Evolutionary conservation across 2,888 invertebrate species (phyloP).

Genomic region (Toxonevra muliebris): DNA sequence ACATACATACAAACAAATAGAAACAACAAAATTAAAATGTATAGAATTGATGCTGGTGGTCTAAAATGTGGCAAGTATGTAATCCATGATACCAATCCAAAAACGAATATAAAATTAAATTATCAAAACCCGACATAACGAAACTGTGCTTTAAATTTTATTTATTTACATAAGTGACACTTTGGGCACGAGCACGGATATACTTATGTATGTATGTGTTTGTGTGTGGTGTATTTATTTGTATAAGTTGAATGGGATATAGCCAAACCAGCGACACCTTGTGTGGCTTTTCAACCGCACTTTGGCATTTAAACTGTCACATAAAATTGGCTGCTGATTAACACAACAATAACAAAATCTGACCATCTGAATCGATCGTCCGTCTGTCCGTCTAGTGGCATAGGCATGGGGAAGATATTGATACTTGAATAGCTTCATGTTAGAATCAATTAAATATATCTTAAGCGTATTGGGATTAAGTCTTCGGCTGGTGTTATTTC

Average conservation of each 20-base stretch:
- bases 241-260: no score
- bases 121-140: conserved; percentile 27
- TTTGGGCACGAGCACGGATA: no score
- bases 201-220: no score
- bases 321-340: conserved; percentile 44
- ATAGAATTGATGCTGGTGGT: conserved; percentile 23
- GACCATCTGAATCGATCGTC: neutral
- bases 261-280: conserved; percentile 9
- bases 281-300: conserved; percentile 35
- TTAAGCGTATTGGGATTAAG: no score
- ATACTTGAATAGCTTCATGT: no score
- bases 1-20: neutral
- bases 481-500: no score
- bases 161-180: conserved; percentile 11
- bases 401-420: no score
- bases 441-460: no score
- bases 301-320: conserved; percentile 44
- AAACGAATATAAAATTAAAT: conserved; percentile 26
- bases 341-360: conserved; percentile 35
- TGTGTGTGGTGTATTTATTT: no score
- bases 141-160: conserved; percentile 22
- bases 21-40: neutral
- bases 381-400: neutral
- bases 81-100: conserved; percentile 21
- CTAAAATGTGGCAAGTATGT: conserved; percentile 10